Base-by-base conservation (phyloP, 2,113 vertebrate species). In the Trematomus loennbergii region DNA sequence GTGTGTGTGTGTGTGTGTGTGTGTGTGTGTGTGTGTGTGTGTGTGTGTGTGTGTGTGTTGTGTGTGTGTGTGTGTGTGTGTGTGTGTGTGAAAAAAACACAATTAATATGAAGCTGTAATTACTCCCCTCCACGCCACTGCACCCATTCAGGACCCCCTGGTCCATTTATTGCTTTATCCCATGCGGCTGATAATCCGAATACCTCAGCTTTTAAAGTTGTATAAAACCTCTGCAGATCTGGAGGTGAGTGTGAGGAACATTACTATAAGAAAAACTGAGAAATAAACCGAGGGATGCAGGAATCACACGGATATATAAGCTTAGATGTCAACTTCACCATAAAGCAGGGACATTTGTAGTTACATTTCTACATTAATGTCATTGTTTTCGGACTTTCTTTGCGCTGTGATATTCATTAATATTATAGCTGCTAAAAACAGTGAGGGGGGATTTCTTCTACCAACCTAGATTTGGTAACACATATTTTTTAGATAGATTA, bases 61-160 rank as follows among this genome's bases (percentile, higher is more conserved):
- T 36, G 36, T 36, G 36, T 36, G 36, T 36, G 36, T 36, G 36
- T 36, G 36, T 36, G 36, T 36, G 36, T 36, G 36, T 36, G 36
- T 36, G 36, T 36, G 36, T 7, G 36, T 7, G 4, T 1, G 1
- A 40, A 40, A 94, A 94, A 93, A 95, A 93, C 93, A 94, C 95
- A 95, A 96, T 96, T 95, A 92, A 93, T 91, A 95, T 94, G 94
- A 95, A 94, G 95, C 93, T 94, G 95, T 95, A 94, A 96, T 95
- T 95, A 95, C 93, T 94, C 92, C 91, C 93, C 92, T 94, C 92
- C 93, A 92, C 93, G 92, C 94, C 93, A 91, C 89, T 94, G 94
- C 93, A 81, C 86, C 94, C 90, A 94, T 96, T 95, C 93, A 95
- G 82, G 83, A 88, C 84, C 89, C 89, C 89, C 91, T 87, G 94